Evolutionary conservation across 2,888 invertebrate genomes (phyloP).

Genomic region (Pegoplata infirma): DNA sequence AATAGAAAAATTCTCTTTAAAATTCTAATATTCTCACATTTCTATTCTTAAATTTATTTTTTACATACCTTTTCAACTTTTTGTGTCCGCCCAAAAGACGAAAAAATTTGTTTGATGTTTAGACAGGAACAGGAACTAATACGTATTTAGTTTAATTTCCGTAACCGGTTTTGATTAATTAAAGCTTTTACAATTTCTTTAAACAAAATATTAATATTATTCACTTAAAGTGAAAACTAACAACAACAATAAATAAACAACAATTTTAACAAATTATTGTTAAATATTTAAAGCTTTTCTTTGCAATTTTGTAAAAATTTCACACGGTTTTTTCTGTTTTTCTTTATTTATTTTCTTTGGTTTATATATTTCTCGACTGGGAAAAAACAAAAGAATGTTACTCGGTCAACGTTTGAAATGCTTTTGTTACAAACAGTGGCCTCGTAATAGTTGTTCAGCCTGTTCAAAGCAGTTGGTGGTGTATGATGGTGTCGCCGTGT

Average conservation of each 20-base stretch:
- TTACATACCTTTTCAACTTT: too few relatives aligned
- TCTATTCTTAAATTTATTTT: too few relatives aligned
- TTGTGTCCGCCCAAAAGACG: neutral
- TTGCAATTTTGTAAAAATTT: slow-evolving; percentile 17
- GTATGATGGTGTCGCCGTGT: neutral
- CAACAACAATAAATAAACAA: too few relatives aligned
- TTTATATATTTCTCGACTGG: neutral
- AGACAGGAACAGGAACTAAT: slow-evolving; percentile 8
- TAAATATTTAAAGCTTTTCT: slow-evolving; percentile 42
- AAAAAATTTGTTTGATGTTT: neutral
- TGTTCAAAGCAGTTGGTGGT: slow-evolving; percentile 29
- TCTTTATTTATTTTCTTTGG: neutral
- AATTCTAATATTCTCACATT: too few relatives aligned
- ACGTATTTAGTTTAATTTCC: neutral
- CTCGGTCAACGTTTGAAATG: slow-evolving; percentile 59
- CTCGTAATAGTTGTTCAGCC: slow-evolving; percentile 38
- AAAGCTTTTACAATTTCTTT: neutral
- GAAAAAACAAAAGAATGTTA: slow-evolving; percentile 42
- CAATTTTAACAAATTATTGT: neutral
- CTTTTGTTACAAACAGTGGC: slow-evolving; percentile 52
- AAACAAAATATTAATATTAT: slow-evolving; percentile 3
- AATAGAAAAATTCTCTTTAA: too few relatives aligned
- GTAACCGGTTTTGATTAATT: slow-evolving; percentile 15
- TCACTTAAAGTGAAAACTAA: neutral
- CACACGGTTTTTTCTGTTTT: slow-evolving; percentile 11